phyloP scores from a whole-genome alignment of 2,113 vertebrate species.

The Paradisaea rubra region DNA sequence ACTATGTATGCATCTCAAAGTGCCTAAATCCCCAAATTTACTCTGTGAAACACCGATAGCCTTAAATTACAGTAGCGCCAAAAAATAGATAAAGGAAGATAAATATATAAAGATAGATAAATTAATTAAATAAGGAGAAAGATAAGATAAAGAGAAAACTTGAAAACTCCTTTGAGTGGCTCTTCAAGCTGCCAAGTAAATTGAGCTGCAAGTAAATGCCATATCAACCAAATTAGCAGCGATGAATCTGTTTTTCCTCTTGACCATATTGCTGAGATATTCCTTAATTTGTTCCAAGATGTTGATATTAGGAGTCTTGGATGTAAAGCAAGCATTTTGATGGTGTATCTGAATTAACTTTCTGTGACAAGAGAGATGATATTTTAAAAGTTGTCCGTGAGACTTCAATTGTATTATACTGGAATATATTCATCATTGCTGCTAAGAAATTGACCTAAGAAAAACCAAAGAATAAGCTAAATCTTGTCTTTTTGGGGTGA shows the following conservation, averaged over 20 bases:
- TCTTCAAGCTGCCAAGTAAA: not conserved
- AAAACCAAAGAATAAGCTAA: not conserved
- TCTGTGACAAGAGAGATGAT: not conserved
- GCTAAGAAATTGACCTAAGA: not conserved
- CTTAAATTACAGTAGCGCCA: not conserved
- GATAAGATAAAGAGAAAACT: not conserved
- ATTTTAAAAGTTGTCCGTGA: not conserved
- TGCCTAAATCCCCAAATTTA: not conserved
- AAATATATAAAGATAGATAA: not conserved
- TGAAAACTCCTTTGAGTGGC: not conserved
- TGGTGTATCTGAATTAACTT: not conserved
- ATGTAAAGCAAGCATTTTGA: not conserved
- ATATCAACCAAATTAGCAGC: not conserved
- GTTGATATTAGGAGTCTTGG: not conserved
- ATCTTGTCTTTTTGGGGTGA: not conserved
- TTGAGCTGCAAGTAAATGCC: not conserved
- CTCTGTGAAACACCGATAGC: not conserved
- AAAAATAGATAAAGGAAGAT: not conserved
- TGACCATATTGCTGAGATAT: not conserved
- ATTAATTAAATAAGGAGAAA: not conserved
- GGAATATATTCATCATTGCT: not conserved
- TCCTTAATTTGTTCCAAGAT: not conserved
- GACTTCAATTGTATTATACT: not conserved
- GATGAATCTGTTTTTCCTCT: not conserved
- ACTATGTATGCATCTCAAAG: not conserved